Percentiles rank a stretch among this genome's conserved stretches.
phyloP scores from a whole-genome alignment of 2,113 vertebrate species.

The Platysternon megacephalum region DNA sequence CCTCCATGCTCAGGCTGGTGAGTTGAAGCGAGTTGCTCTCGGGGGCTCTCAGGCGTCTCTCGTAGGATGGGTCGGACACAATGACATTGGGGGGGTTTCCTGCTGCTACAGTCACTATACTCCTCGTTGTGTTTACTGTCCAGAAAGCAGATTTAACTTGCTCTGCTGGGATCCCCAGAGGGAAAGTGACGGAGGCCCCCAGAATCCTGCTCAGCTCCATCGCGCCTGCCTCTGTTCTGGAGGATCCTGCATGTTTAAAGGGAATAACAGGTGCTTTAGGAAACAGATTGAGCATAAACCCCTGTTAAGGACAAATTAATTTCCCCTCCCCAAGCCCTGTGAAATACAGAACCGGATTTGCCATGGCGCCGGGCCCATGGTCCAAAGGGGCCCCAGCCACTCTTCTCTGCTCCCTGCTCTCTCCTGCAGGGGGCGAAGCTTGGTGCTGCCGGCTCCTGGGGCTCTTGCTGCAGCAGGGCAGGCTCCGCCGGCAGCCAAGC shows the following conservation, averaged over 20 bases:
- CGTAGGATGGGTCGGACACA: fast-evolving
- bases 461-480: too few relatives aligned
- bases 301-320: background rate
- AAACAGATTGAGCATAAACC: background rate
- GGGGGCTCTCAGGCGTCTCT: fast-evolving
- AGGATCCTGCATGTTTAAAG: background rate
- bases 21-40: fast-evolving
- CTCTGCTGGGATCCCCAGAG: fast-evolving
- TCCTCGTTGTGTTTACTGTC: fast-evolving
- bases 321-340: background rate
- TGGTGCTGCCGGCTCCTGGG: too few relatives aligned
- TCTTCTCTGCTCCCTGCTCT: too few relatives aligned
- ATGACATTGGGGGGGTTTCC: fast-evolving
- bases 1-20: background rate
- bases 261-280: background rate
- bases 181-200: background rate
- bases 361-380: too few relatives aligned
- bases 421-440: too few relatives aligned
- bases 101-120: fast-evolving
- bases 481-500: too few relatives aligned
- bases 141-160: fast-evolving
- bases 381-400: too few relatives aligned
- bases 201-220: fast-evolving
- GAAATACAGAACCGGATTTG: background rate
- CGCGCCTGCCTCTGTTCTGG: fast-evolving